Percentiles rank a stretch among this genome's conserved stretches.
Evolutionary conservation across 1,140 invertebrate species (phyloP).

Genomic region (Tetramorium parvispinum): DNA sequence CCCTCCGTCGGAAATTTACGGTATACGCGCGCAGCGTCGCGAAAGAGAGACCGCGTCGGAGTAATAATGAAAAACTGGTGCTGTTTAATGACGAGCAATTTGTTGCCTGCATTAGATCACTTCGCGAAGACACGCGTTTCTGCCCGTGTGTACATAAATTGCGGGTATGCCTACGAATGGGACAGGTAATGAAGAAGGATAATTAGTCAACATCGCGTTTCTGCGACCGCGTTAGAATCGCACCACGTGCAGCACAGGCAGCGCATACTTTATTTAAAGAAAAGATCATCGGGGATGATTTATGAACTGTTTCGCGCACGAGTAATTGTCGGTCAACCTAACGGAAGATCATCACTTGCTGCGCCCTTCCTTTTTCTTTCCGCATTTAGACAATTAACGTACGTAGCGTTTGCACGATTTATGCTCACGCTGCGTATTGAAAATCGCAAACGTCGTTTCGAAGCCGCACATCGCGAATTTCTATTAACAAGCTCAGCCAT

Average conservation of each 20-base stretch:
- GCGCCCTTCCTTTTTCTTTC: background rate
- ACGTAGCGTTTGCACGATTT: background rate
- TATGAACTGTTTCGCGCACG: constrained; percentile 19
- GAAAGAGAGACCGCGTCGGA: background rate
- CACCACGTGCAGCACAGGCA: background rate
- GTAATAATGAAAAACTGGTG: constrained; percentile 34
- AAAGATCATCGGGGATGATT: constrained; percentile 21
- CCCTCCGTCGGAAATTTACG: background rate
- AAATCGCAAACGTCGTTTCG: background rate
- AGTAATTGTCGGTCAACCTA: constrained; percentile 26
- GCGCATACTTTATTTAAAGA: background rate
- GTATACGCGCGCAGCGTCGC: background rate
- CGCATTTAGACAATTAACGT: constrained; percentile 31
- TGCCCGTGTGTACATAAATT: constrained; percentile 36
- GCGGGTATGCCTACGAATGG: constrained; percentile 23
- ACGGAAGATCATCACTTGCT: background rate
- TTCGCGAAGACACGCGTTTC: constrained; percentile 30
- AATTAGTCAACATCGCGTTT: constrained; percentile 33
- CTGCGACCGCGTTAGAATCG: background rate
- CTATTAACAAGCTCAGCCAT: constrained; percentile 7
- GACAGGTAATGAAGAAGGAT: constrained; percentile 37
- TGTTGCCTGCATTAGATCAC: constrained; percentile 34
- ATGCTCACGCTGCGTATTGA: background rate
- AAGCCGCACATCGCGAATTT: background rate
- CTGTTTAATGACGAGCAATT: constrained; percentile 51